A percentile compares a stretch with the other conserved stretches of the same genome.
Conservation (phyloP, 2,113 vertebrate genomes). For the Gavia stellata region DNA sequence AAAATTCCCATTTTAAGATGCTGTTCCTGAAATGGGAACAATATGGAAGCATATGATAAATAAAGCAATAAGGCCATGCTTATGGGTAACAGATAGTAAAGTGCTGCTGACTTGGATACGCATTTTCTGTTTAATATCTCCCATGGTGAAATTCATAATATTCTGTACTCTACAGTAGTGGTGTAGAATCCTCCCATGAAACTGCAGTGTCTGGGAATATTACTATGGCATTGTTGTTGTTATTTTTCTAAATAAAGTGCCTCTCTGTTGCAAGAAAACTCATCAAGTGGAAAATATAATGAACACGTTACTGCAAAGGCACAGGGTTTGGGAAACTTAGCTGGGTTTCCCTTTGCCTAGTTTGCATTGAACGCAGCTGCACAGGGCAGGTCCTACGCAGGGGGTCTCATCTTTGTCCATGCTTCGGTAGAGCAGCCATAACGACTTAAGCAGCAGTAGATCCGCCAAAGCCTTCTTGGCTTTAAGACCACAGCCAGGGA, state of each 20-base stretch:
- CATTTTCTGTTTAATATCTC: conserved; percentile 33
- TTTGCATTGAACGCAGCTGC: neutral
- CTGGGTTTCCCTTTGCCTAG: neutral
- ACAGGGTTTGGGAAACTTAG: neutral
- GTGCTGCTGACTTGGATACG: neutral
- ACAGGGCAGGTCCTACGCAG: neutral
- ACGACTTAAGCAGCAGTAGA: neutral
- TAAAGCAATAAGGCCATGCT: neutral
- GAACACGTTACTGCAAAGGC: neutral
- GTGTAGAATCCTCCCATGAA: neutral
- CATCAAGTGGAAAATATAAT: neutral
- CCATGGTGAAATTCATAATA: neutral
- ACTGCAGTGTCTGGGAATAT: neutral
- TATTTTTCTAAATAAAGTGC: conserved; percentile 17
- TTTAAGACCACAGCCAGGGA: neutral
- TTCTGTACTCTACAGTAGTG: neutral
- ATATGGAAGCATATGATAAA: neutral
- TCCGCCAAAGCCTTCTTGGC: neutral
- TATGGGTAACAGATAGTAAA: neutral
- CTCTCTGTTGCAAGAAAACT: neutral
- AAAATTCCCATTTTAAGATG: neutral
- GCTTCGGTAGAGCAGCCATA: neutral
- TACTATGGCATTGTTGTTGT: neutral
- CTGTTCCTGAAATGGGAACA: neutral
- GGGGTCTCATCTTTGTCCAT: neutral